Conservation (phyloP, 2,113 vertebrate species). For the Silurus asotus region DNA sequence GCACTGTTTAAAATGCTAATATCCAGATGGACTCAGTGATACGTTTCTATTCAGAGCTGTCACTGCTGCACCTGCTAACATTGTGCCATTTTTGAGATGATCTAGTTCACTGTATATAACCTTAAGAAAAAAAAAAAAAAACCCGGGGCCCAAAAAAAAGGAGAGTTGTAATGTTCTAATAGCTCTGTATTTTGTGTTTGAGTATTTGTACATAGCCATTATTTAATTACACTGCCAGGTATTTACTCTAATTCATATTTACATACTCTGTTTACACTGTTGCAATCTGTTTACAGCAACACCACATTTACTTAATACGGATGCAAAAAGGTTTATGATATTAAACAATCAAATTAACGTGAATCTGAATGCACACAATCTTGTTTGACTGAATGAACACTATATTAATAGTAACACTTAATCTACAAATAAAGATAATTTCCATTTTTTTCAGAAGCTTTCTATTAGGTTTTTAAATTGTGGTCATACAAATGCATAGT, state of each 20-base stretch:
- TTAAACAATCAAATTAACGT: not conserved
- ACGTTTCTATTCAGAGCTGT: slow-evolving; percentile 18
- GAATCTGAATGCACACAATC: not conserved
- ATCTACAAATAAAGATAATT: too few species aligned
- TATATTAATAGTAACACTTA: too few species aligned
- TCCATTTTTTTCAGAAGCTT: too few species aligned
- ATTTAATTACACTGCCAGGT: not conserved
- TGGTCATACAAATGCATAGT: not conserved
- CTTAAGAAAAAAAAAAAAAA: not conserved
- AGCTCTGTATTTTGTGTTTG: not conserved
- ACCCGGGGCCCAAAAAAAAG: not conserved
- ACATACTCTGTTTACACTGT: not conserved
- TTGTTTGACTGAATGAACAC: too few species aligned
- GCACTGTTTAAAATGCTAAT: slow-evolving; percentile 31
- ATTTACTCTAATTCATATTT: not conserved
- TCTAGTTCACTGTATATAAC: slow-evolving; percentile 8
- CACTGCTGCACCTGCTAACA: slow-evolving; percentile 30
- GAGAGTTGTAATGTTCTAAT: not conserved
- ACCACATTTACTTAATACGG: not conserved
- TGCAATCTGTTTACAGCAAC: not conserved
- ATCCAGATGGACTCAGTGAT: slow-evolving; percentile 31
- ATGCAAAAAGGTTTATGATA: not conserved
- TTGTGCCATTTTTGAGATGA: not conserved
- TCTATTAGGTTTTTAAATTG: too few species aligned
- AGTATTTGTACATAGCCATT: not conserved